Evolutionary conservation across 2,113 vertebrate genomes (phyloP).

Genomic region (Nicator chloris): DNA sequence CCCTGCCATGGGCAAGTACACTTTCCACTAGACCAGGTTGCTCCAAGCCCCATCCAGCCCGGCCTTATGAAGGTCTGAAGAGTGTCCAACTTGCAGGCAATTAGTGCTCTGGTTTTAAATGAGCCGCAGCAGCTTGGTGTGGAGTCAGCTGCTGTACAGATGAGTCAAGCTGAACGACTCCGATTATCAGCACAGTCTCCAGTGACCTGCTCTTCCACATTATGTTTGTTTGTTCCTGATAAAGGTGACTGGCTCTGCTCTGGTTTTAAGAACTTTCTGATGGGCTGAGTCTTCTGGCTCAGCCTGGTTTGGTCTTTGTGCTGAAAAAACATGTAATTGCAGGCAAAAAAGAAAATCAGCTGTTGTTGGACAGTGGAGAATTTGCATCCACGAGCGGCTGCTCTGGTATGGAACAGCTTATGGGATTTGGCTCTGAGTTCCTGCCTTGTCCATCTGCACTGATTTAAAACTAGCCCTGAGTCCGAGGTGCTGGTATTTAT

Average conservation of each 20-base stretch:
- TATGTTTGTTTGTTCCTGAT: background rate
- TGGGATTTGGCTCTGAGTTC: conserved; percentile 35
- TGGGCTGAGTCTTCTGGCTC: background rate
- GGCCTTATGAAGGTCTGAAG: background rate
- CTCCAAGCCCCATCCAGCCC: background rate
- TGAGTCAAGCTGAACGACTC: background rate
- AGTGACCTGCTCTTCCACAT: background rate
- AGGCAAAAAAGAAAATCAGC: background rate
- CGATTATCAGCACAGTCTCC: background rate
- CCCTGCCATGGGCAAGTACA: background rate
- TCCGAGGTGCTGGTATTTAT: conserved; percentile 44
- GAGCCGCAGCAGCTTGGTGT: background rate
- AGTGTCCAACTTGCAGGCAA: background rate
- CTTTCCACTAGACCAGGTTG: background rate
- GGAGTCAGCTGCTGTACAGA: background rate
- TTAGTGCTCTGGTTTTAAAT: background rate
- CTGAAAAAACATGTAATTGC: background rate
- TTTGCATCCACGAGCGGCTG: background rate
- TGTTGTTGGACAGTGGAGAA: background rate
- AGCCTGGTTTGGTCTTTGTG: background rate
- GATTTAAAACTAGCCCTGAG: conserved; percentile 20
- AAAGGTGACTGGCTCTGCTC: background rate
- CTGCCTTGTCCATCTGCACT: conserved; percentile 35
- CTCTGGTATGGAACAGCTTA: conserved; percentile 50
- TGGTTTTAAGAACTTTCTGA: background rate